A percentile compares a stretch with the other conserved stretches of the same genome.
phyloP scores from a whole-genome alignment of 1,140 invertebrate genomes.

The Ceratina japonica region DNA sequence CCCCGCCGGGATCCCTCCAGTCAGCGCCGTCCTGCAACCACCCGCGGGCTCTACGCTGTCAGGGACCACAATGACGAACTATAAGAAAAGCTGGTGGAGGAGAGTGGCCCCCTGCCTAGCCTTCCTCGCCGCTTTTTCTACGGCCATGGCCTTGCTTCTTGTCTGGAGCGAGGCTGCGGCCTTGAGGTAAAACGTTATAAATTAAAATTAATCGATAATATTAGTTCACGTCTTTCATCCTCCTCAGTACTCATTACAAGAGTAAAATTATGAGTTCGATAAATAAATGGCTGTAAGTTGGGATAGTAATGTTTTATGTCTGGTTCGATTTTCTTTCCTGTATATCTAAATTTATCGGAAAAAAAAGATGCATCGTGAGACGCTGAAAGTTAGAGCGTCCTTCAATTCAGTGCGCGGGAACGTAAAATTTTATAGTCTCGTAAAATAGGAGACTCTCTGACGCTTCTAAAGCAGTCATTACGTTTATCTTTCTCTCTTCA shows the following conservation, averaged over 20 bases:
- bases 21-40: slow-evolving; percentile 39
- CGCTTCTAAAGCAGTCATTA: no score
- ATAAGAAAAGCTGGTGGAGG: slow-evolving; percentile 71
- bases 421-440: slow-evolving; percentile 9
- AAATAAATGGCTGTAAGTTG: no score
- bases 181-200: slow-evolving; percentile 61
- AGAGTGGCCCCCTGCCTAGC: slow-evolving; percentile 72
- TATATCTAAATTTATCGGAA: no score
- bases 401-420: no score
- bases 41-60: slow-evolving; percentile 32
- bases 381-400: no score
- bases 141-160: slow-evolving; percentile 75
- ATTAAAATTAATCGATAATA: no score
- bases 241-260: no score
- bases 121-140: slow-evolving; percentile 76
- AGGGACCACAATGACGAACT: slow-evolving; percentile 35
- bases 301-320: no score
- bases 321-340: no score
- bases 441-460: background rate
- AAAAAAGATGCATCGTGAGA: no score
- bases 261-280: no score
- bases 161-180: slow-evolving; percentile 75
- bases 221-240: no score
- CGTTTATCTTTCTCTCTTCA: background rate
- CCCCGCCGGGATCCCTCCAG: slow-evolving; percentile 54